These are phyloP conservation scores for Mareca strepera DNA, from an alignment of 2,797 vertebrate genomes.

Conservation along the genomic window DNA sequence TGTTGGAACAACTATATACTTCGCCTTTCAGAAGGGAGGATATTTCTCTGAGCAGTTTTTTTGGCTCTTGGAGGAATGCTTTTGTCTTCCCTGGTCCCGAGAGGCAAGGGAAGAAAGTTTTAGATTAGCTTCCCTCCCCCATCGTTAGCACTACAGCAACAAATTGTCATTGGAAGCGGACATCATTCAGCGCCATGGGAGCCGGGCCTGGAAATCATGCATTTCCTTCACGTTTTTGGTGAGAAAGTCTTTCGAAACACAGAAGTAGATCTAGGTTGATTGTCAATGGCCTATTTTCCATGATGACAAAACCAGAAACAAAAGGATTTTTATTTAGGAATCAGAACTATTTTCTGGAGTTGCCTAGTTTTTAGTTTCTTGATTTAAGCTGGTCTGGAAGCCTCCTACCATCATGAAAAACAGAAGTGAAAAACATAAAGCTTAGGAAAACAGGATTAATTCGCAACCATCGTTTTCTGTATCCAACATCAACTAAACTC, in stretches of 20 bases:
- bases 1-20: background rate
- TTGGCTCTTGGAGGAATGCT: background rate
- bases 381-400: background rate
- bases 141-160: background rate
- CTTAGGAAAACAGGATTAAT: background rate
- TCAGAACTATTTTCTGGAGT: background rate
- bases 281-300: background rate
- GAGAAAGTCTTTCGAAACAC: background rate
- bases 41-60: background rate
- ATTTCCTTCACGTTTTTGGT: background rate
- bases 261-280: background rate
- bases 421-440: background rate
- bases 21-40: background rate
- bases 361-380: background rate
- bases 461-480: background rate
- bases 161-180: background rate
- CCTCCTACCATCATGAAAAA: background rate
- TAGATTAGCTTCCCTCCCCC: background rate
- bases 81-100: background rate
- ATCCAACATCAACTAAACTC: background rate
- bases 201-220: background rate
- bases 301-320: background rate
- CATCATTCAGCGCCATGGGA: background rate
- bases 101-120: background rate
- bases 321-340: background rate